phyloP scores from a whole-genome alignment of 1,140 invertebrate species.

The Medauroidea extradentata region DNA sequence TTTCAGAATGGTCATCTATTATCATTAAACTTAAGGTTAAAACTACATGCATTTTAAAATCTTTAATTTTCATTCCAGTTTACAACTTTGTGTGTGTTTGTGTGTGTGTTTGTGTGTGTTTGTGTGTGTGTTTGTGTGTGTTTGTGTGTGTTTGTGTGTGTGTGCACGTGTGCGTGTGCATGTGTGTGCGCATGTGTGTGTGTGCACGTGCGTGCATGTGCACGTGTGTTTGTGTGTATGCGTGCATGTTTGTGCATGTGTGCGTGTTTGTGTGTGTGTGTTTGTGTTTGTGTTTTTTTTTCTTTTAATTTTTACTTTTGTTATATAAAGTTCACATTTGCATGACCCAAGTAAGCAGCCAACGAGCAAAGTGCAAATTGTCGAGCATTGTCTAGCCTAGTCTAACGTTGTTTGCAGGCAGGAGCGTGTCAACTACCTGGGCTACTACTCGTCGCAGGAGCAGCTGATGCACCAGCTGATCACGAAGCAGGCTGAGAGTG shows the following conservation, averaged over 20 bases:
- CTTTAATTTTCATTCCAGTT: background rate
- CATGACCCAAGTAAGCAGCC: background rate
- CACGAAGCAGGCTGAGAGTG: conserved; percentile 54
- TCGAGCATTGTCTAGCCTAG: background rate
- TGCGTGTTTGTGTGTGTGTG: too few species aligned
- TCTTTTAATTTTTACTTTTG: too few species aligned
- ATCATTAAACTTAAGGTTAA: too few species aligned
- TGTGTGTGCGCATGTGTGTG: background rate
- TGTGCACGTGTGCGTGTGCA: background rate
- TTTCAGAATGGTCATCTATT: too few species aligned
- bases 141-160: too few species aligned
- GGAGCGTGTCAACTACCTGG: conserved; percentile 68
- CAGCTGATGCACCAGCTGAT: conserved; percentile 67
- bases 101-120: too few species aligned
- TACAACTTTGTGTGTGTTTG: too few species aligned
- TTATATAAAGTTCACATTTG: background rate
- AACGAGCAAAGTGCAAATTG: background rate
- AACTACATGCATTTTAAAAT: too few species aligned
- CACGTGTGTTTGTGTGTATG: too few species aligned
- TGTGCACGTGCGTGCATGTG: background rate
- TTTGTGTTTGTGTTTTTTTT: too few species aligned
- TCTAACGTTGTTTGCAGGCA: conserved; percentile 35
- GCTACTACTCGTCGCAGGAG: conserved; percentile 72
- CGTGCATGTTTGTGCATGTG: too few species aligned
- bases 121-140: too few species aligned